Evolutionary conservation across 2,888 invertebrate species (phyloP), one percentile per base, ranked within the genome.

Genomic region (Chaitophorus viminalis): DNA sequence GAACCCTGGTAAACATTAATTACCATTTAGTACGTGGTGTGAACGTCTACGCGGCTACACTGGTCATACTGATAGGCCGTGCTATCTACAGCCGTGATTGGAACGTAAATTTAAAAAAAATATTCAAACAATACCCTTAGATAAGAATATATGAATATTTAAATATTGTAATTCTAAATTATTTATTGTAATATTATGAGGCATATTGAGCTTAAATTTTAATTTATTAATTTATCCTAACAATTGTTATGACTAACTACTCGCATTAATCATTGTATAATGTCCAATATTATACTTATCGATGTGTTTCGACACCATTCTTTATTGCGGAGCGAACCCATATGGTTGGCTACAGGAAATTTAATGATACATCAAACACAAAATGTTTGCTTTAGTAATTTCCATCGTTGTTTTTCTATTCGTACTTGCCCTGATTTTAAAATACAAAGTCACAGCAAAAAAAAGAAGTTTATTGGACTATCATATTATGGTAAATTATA

Each of bases 401-500:
- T 77, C 18, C 0, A 2, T 68, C 9, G 1, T 77, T 21, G 6
- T 9, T 68, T 68, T 77, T 6, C 52, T n/a, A 8, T 52, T 85
- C 0, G 5, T 46, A 68, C 68, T 77, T 21, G 18, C 18, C 6
- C 3, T 52, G 25, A 21, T 65, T 46, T 84, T 76, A 8, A 52
- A 52, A 52, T 33, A 52, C 52, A 85, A 68, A 77, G n/a, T 5
- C 2, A 68, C 18, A 68, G 9, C n/a, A 17, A 85, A 77, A 11
- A 68, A 77, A 46, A 52, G 1, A 9, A 52, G n/a, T 46, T 65
- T 87, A 46, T n/a, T 36, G 1, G 46, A 65, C 18, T 31, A 31
- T n/a, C 87, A 87, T 46, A 74, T 87, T 60, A 74, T 87, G 6
- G 87, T 87, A 75, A 81, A 18, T 3, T 6, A 52, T 0, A 25